Base-by-base conservation (phyloP, 2,797 vertebrate species). In the Decapterus maruadsi region DNA sequence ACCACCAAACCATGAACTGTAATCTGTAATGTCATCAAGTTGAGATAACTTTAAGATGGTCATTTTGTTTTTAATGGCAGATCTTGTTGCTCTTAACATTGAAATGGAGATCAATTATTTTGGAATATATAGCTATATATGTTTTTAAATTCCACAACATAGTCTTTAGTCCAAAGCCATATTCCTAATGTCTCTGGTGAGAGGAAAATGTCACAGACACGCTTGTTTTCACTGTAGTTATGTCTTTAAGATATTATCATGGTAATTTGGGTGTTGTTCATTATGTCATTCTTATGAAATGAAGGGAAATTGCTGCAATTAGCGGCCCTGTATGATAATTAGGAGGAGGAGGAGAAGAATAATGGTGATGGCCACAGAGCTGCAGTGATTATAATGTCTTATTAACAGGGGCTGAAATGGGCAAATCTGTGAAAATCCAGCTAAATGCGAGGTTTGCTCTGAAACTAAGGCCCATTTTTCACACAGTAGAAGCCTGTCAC, bases 251-350 rank as follows among this genome's bases (percentile, higher is more conserved):
- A 92, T 91, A 59, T 82, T 60, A 90, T 92, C 85, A 10, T 61
- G 56, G 69, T 81, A 64, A 87, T 87, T 59, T 82, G 80, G 84
- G 72, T 80, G 84, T 76, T 90, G 83, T 75, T 70, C 53, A 43
- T 87, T 65, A 85, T 87, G 80, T 90, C 88, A 90, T 85, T 77
- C 68, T 78, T 74, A 79, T 84, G 67, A 89, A 86, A 92, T 84
- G 81, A 89, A 89, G 43, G 90, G 88, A 92, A 93, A 91, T 89
- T 71, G 80, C 86, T 80, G 86, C 83, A 9, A 86, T 88, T 87
- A 87, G 72, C 80, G 82, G 80, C 10, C 19, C 72, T 8, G 78
- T 82, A 40, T 71, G 77, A 78, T 72, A 53, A 86, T 78, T 36
- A 74, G 48, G 60, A 83, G 71, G 29, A 69, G 72, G 46, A 84